Evolutionary conservation across 2,888 invertebrate genomes (phyloP).

Genomic region (Phasia obesa): DNA sequence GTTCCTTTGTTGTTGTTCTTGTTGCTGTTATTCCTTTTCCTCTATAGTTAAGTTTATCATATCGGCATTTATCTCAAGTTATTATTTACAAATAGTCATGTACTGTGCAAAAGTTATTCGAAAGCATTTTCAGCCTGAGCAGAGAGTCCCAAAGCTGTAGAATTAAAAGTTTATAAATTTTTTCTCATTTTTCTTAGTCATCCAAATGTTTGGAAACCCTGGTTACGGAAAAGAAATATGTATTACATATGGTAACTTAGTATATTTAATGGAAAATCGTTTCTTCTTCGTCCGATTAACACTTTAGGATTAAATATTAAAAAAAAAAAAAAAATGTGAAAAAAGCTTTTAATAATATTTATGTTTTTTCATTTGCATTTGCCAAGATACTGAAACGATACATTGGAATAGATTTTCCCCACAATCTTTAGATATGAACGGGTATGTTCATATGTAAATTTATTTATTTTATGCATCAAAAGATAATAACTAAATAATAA

Average conservation of each 20-base stretch:
- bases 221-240: background rate
- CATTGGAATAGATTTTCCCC: background rate
- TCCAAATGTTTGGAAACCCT: background rate
- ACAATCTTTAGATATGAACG: constrained; percentile 30
- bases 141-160: background rate
- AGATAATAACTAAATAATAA: constrained; percentile 21
- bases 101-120: constrained; percentile 17
- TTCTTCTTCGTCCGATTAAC: constrained; percentile 54
- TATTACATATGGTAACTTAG: constrained; percentile 1
- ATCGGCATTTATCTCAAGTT: constrained; percentile 66
- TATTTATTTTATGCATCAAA: constrained; percentile 26
- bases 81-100: constrained; percentile 64
- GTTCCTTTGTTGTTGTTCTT: no score
- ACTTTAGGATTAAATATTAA: constrained; percentile 37
- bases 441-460: no score
- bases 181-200: background rate
- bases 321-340: background rate
- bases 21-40: background rate
- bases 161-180: background rate
- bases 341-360: constrained; percentile 61
- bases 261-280: constrained; percentile 21
- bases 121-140: background rate
- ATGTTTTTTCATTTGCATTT: constrained; percentile 50
- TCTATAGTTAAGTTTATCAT: constrained; percentile 45
- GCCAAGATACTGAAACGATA: background rate